Conservation (phyloP, 2,113 vertebrate genomes). For the Diphyllodes magnificus region DNA sequence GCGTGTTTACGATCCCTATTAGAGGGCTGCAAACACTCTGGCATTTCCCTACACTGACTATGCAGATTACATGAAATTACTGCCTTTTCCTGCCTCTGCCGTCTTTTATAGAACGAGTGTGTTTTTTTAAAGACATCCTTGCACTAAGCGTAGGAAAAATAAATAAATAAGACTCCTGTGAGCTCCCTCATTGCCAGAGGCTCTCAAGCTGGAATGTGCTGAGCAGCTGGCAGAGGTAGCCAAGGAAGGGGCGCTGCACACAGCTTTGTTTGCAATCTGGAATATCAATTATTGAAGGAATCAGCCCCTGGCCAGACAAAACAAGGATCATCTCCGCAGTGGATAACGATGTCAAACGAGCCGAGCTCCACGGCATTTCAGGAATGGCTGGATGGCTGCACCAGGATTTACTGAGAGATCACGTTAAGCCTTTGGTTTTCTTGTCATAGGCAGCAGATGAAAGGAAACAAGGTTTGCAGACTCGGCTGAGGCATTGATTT, state of each 20-base stretch:
- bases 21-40: not conserved
- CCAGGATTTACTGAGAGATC: slow-evolving; percentile 1
- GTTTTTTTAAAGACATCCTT: not conserved
- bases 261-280: not conserved
- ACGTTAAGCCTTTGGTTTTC: not conserved
- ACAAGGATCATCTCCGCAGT: not conserved
- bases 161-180: not conserved
- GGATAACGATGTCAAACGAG: not conserved
- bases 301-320: not conserved
- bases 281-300: not conserved
- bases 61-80: not conserved
- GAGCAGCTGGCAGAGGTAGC: not conserved
- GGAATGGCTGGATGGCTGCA: not conserved
- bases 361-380: not conserved
- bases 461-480: slow-evolving; percentile 9
- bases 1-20: not conserved
- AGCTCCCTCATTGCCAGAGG: not conserved
- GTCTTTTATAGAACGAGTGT: not conserved
- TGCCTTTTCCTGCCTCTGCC: not conserved
- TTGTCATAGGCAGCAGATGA: not conserved
- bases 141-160: not conserved
- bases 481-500: not conserved
- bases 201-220: not conserved
- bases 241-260: not conserved
- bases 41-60: not conserved